Base-by-base conservation (phyloP, 2,113 vertebrate species). In the Loxodonta africana region DNA sequence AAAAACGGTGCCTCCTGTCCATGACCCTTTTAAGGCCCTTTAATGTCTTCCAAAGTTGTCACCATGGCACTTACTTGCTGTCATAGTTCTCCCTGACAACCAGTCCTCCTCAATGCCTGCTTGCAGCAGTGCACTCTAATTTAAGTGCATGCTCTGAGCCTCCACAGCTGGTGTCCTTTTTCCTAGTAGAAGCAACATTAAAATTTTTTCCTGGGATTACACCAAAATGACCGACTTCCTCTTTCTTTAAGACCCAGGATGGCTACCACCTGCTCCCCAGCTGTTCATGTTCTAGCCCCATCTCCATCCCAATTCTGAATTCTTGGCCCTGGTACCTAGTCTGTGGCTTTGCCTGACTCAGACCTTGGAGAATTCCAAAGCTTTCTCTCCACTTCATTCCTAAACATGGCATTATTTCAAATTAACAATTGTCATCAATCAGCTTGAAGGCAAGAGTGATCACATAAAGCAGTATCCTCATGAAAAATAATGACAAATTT, bases 71-170 rank as follows among this genome's bases (percentile, higher is more conserved):
- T 92, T 26, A 11, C 63, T 96, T 87, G 86, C 37, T 84, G 96
- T 96, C 81, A 84, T 63, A 88, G 92, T 95, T 98, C 95, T 95
- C 90, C 92, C 63, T 94, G 95, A 90, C 95, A 95, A 92, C 76
- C 77, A 82, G 21, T 78, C 63, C 57, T 88, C 81, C 90, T 91
- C 80, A 26, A 57, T 0, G 11, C 93, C 48, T 62, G 60, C 63
- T 94, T 63, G 80, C 60, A 83, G 57, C 44, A 60, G 0, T 15
- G 10, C 20, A 37, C 30, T 95, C 37, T 85, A 26, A 73, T 88
- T 78, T 53, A 74, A 92, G 69, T 48, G 41, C 26, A 23, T 21
- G 0, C 51, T 63, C 60, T n/a, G 74, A 77, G 78, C 37, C 0
- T 26, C 67, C 48, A 76, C 18, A 17, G 1, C 71, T 20, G n/a